Evolutionary conservation across 2,797 vertebrate species (phyloP).

Genomic region (Acanthurus tractus): DNA sequence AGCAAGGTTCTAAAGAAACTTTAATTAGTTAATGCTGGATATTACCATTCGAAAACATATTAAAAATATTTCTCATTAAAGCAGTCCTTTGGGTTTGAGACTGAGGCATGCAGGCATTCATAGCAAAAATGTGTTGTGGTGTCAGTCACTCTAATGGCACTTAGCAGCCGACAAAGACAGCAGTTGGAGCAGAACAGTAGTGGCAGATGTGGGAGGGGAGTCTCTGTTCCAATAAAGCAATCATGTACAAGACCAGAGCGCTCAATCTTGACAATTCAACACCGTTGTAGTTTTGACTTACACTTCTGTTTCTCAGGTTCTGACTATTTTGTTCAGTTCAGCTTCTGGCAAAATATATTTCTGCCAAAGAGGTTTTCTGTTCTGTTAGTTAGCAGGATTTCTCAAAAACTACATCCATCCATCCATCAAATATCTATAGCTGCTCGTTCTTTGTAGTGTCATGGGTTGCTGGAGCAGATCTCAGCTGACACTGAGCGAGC

Average conservation of each 20-base stretch:
- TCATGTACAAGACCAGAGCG: background rate
- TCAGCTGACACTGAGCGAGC: too few relatives aligned
- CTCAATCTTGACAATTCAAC: conserved; percentile 13
- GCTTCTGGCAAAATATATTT: background rate
- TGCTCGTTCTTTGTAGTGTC: too few relatives aligned
- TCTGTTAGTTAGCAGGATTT: background rate
- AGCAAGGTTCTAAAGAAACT: background rate
- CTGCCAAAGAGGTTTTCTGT: background rate
- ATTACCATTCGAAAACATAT: background rate
- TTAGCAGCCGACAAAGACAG: background rate
- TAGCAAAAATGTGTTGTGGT: background rate
- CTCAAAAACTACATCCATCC: background rate
- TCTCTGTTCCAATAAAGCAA: conserved; percentile 20
- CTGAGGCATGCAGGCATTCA: background rate
- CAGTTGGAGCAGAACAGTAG: background rate
- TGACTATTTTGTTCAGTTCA: background rate
- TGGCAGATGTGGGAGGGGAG: conserved; percentile 3
- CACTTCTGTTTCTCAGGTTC: background rate
- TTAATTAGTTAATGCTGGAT: background rate
- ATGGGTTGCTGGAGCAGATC: too few relatives aligned
- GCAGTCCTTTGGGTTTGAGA: background rate
- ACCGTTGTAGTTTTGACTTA: background rate
- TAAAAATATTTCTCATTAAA: background rate
- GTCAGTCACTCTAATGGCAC: conserved; percentile 11
- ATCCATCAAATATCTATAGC: background rate